phyloP scores from a whole-genome alignment of 2,888 invertebrate species.

The Drosophila anceps region DNA sequence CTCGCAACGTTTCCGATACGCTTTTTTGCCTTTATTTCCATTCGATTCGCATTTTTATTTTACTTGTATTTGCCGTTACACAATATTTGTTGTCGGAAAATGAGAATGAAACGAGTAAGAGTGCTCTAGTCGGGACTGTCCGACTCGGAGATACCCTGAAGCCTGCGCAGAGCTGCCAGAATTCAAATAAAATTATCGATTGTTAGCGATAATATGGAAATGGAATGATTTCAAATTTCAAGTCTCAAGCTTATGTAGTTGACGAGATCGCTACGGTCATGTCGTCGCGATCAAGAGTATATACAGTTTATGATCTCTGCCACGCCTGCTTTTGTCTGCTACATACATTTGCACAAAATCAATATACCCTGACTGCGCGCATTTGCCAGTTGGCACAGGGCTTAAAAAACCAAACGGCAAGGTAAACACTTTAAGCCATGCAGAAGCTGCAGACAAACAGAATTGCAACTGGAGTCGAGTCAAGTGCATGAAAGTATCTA shows the following conservation, averaged over 20 bases:
- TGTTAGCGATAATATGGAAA: not conserved
- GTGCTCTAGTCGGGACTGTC: not conserved
- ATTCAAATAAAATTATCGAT: not conserved
- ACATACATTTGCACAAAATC: not conserved
- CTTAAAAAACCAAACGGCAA: not conserved
- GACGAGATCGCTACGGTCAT: not conserved
- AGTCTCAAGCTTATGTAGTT: not conserved
- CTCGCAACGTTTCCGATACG: conserved; percentile 31
- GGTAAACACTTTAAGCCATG: conserved; percentile 27
- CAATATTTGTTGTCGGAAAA: conserved; percentile 16
- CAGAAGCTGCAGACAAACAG: conserved; percentile 1
- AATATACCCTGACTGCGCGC: not conserved
- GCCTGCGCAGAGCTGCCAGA: not conserved
- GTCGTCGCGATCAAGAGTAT: not conserved
- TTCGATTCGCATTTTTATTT: conserved; percentile 4
- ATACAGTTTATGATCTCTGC: too few species aligned
- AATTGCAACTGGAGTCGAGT: conserved; percentile 4
- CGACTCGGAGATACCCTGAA: not conserved
- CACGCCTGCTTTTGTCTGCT: not conserved
- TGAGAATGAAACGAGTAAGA: not conserved
- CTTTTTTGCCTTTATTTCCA: conserved; percentile 6
- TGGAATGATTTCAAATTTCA: not conserved
- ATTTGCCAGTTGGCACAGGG: not conserved
- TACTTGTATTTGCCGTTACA: not conserved
- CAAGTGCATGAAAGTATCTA: not conserved